Conservation (phyloP, 2,797 vertebrate species). For the Chiloscyllium punctatum region DNA sequence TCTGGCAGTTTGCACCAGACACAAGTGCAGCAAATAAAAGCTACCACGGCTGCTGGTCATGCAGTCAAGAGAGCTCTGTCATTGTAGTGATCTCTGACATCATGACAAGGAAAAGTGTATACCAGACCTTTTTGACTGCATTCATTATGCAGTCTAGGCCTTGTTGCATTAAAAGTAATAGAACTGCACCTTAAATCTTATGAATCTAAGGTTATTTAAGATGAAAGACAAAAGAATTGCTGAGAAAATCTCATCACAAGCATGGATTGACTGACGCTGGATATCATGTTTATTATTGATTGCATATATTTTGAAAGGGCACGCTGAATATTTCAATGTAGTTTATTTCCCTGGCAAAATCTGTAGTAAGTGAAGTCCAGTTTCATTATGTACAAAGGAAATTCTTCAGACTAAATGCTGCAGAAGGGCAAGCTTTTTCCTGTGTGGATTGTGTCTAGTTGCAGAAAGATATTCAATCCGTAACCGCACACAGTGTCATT, state of each 20-base stretch:
- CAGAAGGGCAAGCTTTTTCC: background rate
- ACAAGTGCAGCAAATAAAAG: background rate
- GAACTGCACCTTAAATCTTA: background rate
- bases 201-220: background rate
- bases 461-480: background rate
- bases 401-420: background rate
- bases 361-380: background rate
- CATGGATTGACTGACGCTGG: background rate
- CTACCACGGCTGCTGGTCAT: background rate
- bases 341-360: constrained; percentile 16
- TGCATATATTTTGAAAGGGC: background rate
- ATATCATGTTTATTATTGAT: constrained; percentile 28
- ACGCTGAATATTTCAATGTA: background rate
- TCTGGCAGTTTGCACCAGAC: constrained; percentile 4
- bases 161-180: background rate
- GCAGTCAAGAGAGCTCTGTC: background rate
- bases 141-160: background rate
- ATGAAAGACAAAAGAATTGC: background rate
- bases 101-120: background rate
- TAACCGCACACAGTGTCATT: background rate
- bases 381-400: background rate
- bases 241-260: background rate
- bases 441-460: background rate
- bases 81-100: background rate
- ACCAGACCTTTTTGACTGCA: background rate